Base-by-base conservation (phyloP, 2,888 invertebrate genomes). In the Agonum fuliginosum region DNA sequence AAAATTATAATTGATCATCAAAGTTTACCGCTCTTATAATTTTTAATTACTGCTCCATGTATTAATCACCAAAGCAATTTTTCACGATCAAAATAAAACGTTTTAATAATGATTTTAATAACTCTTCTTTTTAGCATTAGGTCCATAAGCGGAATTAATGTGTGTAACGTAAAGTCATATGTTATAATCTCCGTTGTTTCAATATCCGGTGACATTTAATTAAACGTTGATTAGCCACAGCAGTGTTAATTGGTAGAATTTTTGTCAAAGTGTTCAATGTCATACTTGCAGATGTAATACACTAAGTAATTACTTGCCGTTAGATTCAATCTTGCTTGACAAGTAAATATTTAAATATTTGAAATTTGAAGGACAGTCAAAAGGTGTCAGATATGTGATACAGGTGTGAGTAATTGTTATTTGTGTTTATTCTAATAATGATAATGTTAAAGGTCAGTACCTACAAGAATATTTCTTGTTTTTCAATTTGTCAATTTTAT, bases 121-220 rank as follows among this genome's bases (percentile, higher is more conserved):
- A 54, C 54, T 54, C 20, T 5, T 6, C 2, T 1, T n/a, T 54
- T 54, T 24, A 54, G 54, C 54, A 54, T 24, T n/a, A n/a, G n/a
- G n/a, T n/a, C n/a, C 24, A 24, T 54, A 12, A 12, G 12, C 37
- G 12, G 10, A 12, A 1, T n/a, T 37, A 37, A 37, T 37, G 37
- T 37, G n/a, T 37, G 37, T 10, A 37, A 37, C 37, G 37, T 37
- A 37, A 37, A 37, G 12, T 37, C n/a, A 37, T 37, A 37, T 37
- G 37, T 37, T 37, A 37, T 37, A 10, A 37, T 10, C 12, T 37
- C n/a, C 8, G 37, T 17, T 54, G 54, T 22, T 54, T 22, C 22
- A 22, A 48, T 54, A 54, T 54, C 54, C 54, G 54, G 54, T 12
- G 54, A 54, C 54, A 54, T 54, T 54, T 54, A 54, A 54, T 54